A percentile compares a stretch with the other conserved stretches of the same genome.
Evolutionary conservation across 1,140 invertebrate species (phyloP).

Genomic region (Conus ventricosus): DNA sequence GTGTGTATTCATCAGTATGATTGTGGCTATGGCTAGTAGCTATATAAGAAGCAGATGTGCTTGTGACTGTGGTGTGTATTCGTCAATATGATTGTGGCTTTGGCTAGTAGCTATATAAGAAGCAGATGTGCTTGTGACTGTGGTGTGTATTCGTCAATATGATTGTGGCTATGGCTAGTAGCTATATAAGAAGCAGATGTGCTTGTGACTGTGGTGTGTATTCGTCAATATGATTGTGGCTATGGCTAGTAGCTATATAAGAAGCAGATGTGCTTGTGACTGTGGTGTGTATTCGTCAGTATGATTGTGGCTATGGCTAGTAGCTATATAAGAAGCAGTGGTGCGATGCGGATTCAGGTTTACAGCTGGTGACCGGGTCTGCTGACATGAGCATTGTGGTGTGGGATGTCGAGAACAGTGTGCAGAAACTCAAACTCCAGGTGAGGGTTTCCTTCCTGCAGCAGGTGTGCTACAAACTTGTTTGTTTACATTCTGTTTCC

Average conservation of each 20-base stretch:
- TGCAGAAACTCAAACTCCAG: slow-evolving; percentile 72
- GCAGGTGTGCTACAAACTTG: not conserved
- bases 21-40: not conserved
- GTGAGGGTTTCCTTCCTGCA: slow-evolving; percentile 41
- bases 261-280: no score
- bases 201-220: not conserved
- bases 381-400: slow-evolving; percentile 71
- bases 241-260: not conserved
- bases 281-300: not conserved
- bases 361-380: slow-evolving; percentile 68
- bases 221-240: not conserved
- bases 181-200: no score
- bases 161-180: not conserved
- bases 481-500: not conserved
- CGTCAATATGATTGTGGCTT: not conserved
- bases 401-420: slow-evolving; percentile 71
- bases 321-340: no score
- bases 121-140: no score
- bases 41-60: no score
- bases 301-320: not conserved
- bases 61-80: not conserved
- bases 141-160: not conserved
- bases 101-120: no score
- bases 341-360: slow-evolving; percentile 48
- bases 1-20: not conserved